phyloP scores from a whole-genome alignment of 2,113 vertebrate genomes.

The Baryphthengus martii region DNA sequence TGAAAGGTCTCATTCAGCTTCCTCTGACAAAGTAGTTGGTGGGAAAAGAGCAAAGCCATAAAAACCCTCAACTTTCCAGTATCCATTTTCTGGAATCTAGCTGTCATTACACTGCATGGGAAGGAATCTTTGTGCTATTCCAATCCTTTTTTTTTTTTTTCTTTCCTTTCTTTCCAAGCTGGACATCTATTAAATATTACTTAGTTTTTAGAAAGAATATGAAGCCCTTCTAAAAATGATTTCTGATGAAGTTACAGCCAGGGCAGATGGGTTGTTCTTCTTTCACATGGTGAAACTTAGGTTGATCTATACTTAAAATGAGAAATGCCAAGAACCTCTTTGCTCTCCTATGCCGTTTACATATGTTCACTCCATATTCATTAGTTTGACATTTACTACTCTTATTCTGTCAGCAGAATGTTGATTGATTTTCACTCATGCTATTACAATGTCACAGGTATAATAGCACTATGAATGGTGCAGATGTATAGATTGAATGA shows the following conservation, averaged over 20 bases:
- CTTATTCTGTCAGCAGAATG: conserved; percentile 16
- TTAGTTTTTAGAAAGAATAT: not conserved
- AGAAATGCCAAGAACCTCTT: not conserved
- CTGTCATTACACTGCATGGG: not conserved
- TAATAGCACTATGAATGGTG: not conserved
- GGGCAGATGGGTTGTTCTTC: not conserved
- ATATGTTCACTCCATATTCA: conserved; percentile 15
- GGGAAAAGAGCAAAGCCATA: not conserved
- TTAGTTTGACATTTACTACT: conserved; percentile 32
- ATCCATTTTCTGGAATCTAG: not conserved
- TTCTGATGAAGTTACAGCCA: not conserved
- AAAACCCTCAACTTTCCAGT: not conserved
- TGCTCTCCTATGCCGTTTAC: not conserved
- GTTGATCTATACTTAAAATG: not conserved
- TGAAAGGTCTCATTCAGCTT: not conserved
- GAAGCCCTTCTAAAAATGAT: not conserved
- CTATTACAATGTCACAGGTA: not conserved
- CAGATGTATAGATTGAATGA: not conserved
- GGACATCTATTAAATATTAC: not conserved
- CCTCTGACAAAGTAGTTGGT: not conserved
- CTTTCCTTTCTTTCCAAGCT: not conserved
- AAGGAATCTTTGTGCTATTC: not conserved
- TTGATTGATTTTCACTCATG: conserved; percentile 24
- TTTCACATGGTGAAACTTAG: not conserved
- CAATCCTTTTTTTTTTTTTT: not conserved